A percentile compares a stretch with the other conserved stretches of the same genome.
phyloP scores from a whole-genome alignment of 2,888 invertebrate genomes.

The Diadegma fenestrale region DNA sequence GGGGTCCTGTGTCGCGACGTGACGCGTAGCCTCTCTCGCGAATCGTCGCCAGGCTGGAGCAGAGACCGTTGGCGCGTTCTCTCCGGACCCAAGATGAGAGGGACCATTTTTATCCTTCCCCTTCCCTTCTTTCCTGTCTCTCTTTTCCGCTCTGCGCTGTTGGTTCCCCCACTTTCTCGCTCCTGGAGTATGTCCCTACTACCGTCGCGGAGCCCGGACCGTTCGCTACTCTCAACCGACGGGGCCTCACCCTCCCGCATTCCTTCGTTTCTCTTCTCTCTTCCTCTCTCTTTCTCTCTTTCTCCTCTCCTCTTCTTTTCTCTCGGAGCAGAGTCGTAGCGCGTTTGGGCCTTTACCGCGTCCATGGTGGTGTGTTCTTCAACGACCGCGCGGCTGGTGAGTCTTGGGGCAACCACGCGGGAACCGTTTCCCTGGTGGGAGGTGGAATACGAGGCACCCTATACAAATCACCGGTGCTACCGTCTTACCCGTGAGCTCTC shows the following conservation, averaged over 20 bases:
- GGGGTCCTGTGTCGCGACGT: conserved; percentile 79
- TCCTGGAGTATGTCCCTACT: conserved; percentile 55
- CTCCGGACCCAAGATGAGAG: conserved; percentile 83
- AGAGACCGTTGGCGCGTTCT: conserved; percentile 34
- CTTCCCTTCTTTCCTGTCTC: neutral
- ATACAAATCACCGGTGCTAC: conserved; percentile 85
- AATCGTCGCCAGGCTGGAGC: conserved; percentile 31
- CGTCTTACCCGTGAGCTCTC: conserved; percentile 82
- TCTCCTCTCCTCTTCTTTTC: neutral
- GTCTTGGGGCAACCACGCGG: conserved; percentile 80
- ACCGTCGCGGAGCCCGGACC: conserved; percentile 69
- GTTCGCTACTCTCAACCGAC: conserved; percentile 60
- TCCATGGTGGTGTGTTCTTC: conserved; percentile 22
- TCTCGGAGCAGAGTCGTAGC: conserved; percentile 77
- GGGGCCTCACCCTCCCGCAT: conserved; percentile 71
- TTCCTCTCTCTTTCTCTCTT: neutral
- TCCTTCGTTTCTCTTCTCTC: conserved; percentile 48
- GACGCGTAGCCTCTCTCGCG: conserved; percentile 77
- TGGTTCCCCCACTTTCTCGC: conserved; percentile 61
- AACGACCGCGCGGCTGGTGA: conserved; percentile 78
- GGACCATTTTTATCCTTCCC: conserved; percentile 78
- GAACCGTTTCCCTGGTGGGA: conserved; percentile 72
- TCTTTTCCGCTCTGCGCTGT: neutral
- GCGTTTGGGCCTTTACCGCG: conserved; percentile 76
- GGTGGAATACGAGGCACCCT: conserved; percentile 82